Conservation (phyloP, 2,113 vertebrate genomes). For the Notechis scutatus region DNA sequence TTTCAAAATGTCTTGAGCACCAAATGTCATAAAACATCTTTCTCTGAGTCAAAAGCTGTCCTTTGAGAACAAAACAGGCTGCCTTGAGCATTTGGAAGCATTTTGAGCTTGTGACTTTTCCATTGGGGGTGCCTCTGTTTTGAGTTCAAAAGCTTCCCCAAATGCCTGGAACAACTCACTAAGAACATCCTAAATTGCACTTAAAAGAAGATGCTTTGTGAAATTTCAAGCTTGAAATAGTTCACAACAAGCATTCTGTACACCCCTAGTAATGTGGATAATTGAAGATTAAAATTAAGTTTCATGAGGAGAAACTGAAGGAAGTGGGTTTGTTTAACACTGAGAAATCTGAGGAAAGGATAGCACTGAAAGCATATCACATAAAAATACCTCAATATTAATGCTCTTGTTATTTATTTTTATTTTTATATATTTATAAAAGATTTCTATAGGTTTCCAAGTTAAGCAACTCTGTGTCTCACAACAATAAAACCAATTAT, state of each 20-base stretch:
- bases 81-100: neutral
- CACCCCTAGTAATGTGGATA: neutral
- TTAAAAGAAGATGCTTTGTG: neutral
- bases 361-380: neutral
- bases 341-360: neutral
- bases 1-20: neutral
- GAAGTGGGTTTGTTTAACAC: neutral
- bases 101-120: neutral
- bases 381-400: neutral
- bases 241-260: neutral
- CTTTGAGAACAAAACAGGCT: neutral
- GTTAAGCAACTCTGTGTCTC: neutral
- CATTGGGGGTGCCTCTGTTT: neutral
- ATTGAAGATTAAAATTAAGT: neutral
- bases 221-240: neutral
- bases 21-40: neutral
- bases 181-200: neutral
- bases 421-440: neutral
- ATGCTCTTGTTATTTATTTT: neutral
- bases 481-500: neutral
- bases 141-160: neutral
- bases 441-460: neutral
- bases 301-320: neutral
- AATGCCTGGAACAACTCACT: neutral
- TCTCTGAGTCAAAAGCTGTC: neutral